phyloP scores from a whole-genome alignment of 2,888 invertebrate genomes.

The Dynastes tityus region DNA sequence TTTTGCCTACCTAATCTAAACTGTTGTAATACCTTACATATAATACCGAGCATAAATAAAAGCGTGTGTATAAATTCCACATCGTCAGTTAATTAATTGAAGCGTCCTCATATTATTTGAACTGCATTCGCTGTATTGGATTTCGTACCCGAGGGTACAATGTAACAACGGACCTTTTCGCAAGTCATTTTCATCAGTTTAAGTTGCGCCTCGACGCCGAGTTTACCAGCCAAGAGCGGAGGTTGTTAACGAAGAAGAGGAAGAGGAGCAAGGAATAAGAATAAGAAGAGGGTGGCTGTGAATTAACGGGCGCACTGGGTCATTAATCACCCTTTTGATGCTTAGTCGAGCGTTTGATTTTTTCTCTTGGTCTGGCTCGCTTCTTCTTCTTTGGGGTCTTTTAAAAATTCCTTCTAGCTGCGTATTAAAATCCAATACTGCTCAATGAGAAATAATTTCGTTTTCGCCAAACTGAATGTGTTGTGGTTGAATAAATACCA shows the following conservation, averaged over 20 bases:
- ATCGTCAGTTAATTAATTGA: too few species aligned
- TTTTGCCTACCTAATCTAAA: too few species aligned
- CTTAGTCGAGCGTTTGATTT: slow-evolving; percentile 28
- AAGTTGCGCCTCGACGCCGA: slow-evolving; percentile 25
- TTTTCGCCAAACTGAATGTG: too few species aligned
- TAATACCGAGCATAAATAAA: too few species aligned
- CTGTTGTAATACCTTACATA: too few species aligned
- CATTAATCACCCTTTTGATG: slow-evolving; percentile 62
- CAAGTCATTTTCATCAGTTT: slow-evolving; percentile 58
- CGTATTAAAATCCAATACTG: slow-evolving; percentile 4
- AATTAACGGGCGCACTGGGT: slow-evolving; percentile 59
- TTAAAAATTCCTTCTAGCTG: background rate
- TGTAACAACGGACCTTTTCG: slow-evolving; percentile 49
- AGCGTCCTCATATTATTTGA: too few species aligned
- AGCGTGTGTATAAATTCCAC: too few species aligned
- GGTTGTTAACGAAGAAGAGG: slow-evolving; percentile 34
- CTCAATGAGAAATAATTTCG: background rate
- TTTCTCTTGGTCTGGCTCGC: slow-evolving; percentile 9
- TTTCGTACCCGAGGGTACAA: slow-evolving; percentile 42
- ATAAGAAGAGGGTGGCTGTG: slow-evolving; percentile 53
- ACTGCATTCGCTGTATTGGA: slow-evolving; percentile 15
- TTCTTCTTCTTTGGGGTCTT: background rate
- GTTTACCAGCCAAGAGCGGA: slow-evolving; percentile 2
- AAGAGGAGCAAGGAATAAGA: slow-evolving; percentile 46
- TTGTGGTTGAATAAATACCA: too few species aligned